Conservation (phyloP, 1,140 invertebrate species). For the Sipha flava region DNA sequence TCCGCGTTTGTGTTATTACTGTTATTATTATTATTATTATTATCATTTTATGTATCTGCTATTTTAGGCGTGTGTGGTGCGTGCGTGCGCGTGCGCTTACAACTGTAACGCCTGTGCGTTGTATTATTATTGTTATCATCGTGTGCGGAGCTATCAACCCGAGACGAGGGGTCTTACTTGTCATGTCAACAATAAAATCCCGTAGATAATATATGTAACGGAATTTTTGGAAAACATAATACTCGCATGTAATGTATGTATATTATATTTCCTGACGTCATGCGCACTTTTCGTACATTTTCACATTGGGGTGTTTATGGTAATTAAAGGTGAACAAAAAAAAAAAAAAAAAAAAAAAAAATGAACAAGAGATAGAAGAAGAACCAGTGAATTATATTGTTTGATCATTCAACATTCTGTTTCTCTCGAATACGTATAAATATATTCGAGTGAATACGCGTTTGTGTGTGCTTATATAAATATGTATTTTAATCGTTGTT, state of each 20-base stretch:
- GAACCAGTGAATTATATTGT: not conserved
- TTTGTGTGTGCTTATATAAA: no score
- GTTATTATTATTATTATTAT: slow-evolving; percentile 7
- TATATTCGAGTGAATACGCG: not conserved
- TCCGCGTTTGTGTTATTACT: not conserved
- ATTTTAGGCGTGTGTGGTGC: not conserved
- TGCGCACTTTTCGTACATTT: not conserved
- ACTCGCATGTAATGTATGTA: not conserved
- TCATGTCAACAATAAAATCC: not conserved
- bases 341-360: not conserved
- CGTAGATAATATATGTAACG: not conserved
- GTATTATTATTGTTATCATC: not conserved
- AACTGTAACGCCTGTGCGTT: not conserved
- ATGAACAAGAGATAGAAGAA: not conserved
- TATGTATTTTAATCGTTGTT: not conserved
- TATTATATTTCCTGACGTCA: not conserved
- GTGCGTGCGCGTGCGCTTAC: not conserved
- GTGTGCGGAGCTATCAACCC: not conserved
- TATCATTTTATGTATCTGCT: not conserved
- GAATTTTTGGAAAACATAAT: not conserved
- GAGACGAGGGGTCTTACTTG: not conserved
- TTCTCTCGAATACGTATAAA: not conserved
- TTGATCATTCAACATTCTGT: not conserved
- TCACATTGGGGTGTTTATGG: not conserved
- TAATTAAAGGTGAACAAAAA: slow-evolving; percentile 4